Conservation (phyloP, 1,140 invertebrate genomes). For the Calliphora vicina region DNA sequence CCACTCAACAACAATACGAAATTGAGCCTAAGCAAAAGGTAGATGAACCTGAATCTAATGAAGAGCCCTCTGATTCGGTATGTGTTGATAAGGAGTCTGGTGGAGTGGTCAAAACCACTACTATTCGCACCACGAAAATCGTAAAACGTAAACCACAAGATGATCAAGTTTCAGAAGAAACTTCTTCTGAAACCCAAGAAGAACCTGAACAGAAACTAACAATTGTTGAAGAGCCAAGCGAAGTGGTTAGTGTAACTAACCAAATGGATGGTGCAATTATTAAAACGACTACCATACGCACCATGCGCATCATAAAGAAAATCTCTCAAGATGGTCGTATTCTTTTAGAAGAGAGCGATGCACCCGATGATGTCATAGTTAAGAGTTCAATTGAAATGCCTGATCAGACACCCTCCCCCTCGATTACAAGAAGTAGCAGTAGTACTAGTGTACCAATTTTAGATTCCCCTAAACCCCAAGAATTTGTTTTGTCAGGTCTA, state of each 20-base stretch:
- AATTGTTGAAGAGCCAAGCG: conserved; percentile 53
- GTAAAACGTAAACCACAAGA: conserved; percentile 43
- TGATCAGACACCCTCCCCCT: conserved; percentile 43
- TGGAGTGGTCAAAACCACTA: conserved; percentile 59
- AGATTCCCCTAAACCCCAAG: background rate
- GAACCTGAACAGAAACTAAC: conserved; percentile 36
- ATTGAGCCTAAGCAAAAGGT: conserved; percentile 22
- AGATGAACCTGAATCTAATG: conserved; percentile 27
- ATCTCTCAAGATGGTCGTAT: conserved; percentile 58
- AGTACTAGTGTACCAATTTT: background rate
- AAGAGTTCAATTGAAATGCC: conserved; percentile 61
- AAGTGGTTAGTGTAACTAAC: conserved; percentile 53
- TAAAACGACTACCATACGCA: conserved; percentile 60
- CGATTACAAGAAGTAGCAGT: conserved; percentile 23
- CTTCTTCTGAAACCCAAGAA: background rate
- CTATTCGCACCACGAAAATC: conserved; percentile 56
- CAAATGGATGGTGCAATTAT: conserved; percentile 60
- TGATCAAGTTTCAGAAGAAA: background rate
- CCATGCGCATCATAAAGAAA: conserved; percentile 59
- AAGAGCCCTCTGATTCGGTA: background rate
- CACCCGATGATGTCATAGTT: conserved; percentile 50
- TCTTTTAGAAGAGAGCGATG: conserved; percentile 53
- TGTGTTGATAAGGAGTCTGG: conserved; percentile 25
- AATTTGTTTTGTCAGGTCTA: conserved; percentile 5
- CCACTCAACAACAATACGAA: background rate